Base-by-base conservation (phyloP, 2,113 vertebrate genomes). In the Saccopteryx bilineata region DNA sequence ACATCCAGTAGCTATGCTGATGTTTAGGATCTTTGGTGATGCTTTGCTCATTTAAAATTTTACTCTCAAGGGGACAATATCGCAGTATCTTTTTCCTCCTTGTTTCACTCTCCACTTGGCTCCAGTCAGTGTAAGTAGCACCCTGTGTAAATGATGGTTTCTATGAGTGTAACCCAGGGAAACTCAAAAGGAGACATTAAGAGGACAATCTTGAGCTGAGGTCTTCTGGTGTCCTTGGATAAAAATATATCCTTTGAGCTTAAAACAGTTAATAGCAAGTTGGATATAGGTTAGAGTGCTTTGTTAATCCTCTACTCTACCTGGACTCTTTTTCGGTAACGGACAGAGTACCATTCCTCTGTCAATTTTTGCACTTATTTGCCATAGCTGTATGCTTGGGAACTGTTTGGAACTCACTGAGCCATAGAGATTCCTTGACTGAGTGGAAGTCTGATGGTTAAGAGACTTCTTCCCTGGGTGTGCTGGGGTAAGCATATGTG, bases 351-450 rank as follows among this genome's bases (percentile, higher is more conserved):
- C 18, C 23, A 75, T 33, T 28, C 5, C 23, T 26, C 31, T 69
- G 23, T 31, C 8, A 3, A 68, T 52, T 26, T 74, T 26, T 63
- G n/a, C 26, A 1, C 52, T 92, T n/a, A n/a, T 69, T 21, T 90
- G 7, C 65, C 5, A 39, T 95, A 78, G 58, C 5, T 81, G 1
- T 12, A 31, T 76, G 5, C 69, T 87, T 76, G n/a, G 31, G 50
- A 79, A 89, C 56, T 92, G 17, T 56, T 83, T 94, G 46, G 26
- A 91, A 31, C 5, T 87, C n/a, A 15, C 52, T 52, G 58, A 90
- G 31, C 15, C 14, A 46, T 13, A 28, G 63, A 54, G 24, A 48
- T 83, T 88, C 75, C 65, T 90, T 87, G 71, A 33, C 4, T 46
- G 46, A 17, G 1, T 10, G 93, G 82, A 61, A 1, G 10, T 84